These are phyloP conservation scores for Ceratoteleas bidentatus DNA, from an alignment of 1,140 invertebrate genomes.

Conservation along the genomic window DNA sequence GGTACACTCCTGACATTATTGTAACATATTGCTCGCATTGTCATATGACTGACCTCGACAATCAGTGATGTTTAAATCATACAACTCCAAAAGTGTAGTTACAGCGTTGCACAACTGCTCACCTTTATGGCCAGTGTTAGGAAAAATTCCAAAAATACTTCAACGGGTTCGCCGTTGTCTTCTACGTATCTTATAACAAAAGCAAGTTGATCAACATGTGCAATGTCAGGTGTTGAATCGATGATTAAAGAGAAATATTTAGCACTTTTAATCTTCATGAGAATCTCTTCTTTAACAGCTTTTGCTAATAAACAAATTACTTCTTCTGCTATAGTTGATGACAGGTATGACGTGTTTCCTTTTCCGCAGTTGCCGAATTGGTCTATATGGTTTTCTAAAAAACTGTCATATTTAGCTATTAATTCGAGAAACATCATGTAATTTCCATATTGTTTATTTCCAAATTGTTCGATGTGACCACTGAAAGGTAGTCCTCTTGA, in stretches of 20 bases:
- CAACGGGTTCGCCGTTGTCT: constrained; percentile 28
- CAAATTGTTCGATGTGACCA: constrained; percentile 69
- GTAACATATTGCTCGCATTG: constrained; percentile 71
- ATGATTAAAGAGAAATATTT: constrained; percentile 73
- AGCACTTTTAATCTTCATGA: constrained; percentile 5
- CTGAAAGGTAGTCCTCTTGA: constrained; percentile 66
- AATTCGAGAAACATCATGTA: constrained; percentile 71
- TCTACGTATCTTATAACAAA: constrained; percentile 61
- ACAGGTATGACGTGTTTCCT: constrained; percentile 72
- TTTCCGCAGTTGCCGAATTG: constrained; percentile 68
- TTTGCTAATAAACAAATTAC: constrained; percentile 70
- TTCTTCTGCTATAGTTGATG: constrained; percentile 71
- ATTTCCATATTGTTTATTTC: constrained; percentile 68
- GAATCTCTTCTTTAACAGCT: constrained; percentile 61
- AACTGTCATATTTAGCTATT: constrained; percentile 72
- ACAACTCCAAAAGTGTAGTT: constrained; percentile 1
- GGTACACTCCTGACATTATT: constrained; percentile 58
- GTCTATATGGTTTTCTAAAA: constrained; percentile 71
- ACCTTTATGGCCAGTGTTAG: constrained; percentile 55
- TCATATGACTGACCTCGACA: constrained; percentile 74
- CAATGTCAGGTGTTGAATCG: constrained; percentile 75
- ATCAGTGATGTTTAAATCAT: constrained; percentile 9
- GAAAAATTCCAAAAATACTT: constrained; percentile 61
- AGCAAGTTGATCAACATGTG: constrained; percentile 74
- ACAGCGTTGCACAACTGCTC: constrained; percentile 47